Evolutionary conservation across 2,113 vertebrate species (phyloP).

Genomic region (Phylloscopus trochilus): DNA sequence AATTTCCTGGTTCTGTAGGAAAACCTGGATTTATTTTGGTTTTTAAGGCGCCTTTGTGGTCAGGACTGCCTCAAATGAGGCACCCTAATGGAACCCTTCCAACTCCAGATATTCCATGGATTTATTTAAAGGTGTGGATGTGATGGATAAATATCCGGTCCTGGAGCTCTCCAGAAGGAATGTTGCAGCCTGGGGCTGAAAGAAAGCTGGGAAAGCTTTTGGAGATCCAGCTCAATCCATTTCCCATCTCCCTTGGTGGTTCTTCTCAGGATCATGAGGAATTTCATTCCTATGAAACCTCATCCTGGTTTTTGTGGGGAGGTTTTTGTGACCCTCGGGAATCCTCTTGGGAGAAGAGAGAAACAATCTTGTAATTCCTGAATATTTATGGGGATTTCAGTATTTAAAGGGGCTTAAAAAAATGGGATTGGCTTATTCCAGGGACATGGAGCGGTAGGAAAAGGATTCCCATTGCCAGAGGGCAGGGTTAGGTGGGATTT

Average conservation of each 20-base stretch:
- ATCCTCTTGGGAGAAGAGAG: background rate
- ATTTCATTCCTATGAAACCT: background rate
- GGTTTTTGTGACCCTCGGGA: background rate
- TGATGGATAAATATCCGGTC: background rate
- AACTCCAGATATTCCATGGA: background rate
- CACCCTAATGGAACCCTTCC: background rate
- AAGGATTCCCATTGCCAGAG: background rate
- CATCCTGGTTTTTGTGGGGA: rapidly evolving
- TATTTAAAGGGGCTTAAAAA: background rate
- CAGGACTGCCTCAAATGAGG: background rate
- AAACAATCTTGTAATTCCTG: background rate
- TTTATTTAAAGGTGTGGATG: background rate
- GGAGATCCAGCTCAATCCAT: background rate
- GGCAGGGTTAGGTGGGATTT: background rate
- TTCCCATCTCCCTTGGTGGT: background rate
- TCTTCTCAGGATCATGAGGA: background rate
- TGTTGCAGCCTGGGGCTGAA: too few relatives aligned
- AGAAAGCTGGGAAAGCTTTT: background rate
- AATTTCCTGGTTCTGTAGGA: rapidly evolving
- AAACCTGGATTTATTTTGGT: background rate
- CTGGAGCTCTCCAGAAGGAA: background rate
- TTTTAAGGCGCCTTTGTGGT: background rate
- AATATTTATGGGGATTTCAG: background rate
- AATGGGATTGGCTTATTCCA: background rate
- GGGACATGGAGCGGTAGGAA: background rate